Evolutionary conservation across 2,888 invertebrate species (phyloP).

Genomic region (Druceiella hillmani): DNA sequence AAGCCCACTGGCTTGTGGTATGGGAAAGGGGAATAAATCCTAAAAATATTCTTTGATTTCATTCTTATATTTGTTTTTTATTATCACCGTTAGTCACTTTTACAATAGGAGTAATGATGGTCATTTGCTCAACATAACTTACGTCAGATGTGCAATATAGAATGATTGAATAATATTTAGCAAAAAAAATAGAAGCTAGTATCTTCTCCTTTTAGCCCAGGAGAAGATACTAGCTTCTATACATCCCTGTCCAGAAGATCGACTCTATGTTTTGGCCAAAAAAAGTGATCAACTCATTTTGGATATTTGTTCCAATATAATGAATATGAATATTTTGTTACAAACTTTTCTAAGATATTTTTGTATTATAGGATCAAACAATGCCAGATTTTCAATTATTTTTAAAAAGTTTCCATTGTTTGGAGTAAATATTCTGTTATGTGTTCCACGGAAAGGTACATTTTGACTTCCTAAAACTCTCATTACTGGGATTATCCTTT

Average conservation of each 20-base stretch:
- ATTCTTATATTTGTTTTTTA: too few species aligned
- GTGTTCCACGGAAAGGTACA: slow-evolving; percentile 13
- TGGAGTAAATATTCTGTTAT: slow-evolving; percentile 7
- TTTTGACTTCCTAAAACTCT: slow-evolving; percentile 9
- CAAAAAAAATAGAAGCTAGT: slow-evolving; percentile 4
- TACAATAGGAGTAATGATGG: too few species aligned
- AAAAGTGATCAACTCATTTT: slow-evolving; percentile 14
- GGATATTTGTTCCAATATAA: slow-evolving; percentile 14
- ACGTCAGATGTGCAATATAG: slow-evolving; percentile 7
- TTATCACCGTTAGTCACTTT: too few species aligned
- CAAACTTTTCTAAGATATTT: slow-evolving; percentile 13
- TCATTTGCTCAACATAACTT: slow-evolving; percentile 5
- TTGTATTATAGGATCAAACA: slow-evolving; percentile 12
- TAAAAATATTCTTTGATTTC: slow-evolving; percentile 6
- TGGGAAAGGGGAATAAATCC: slow-evolving; percentile 1
- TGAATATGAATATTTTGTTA: slow-evolving; percentile 7
- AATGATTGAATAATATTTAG: slow-evolving; percentile 12
- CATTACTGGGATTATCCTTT: slow-evolving; percentile 14
- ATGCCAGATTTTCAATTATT: too few species aligned
- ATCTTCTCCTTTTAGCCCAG: too few species aligned
- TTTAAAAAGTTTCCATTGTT: slow-evolving; percentile 14
- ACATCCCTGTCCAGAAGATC: too few species aligned
- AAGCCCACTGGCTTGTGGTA: slow-evolving; percentile 1
- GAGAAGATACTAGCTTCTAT: too few species aligned
- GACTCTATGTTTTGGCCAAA: slow-evolving; percentile 7